Evolutionary conservation across 1,140 invertebrate species (phyloP).

Genomic region (Holcopasites calliopsidis): DNA sequence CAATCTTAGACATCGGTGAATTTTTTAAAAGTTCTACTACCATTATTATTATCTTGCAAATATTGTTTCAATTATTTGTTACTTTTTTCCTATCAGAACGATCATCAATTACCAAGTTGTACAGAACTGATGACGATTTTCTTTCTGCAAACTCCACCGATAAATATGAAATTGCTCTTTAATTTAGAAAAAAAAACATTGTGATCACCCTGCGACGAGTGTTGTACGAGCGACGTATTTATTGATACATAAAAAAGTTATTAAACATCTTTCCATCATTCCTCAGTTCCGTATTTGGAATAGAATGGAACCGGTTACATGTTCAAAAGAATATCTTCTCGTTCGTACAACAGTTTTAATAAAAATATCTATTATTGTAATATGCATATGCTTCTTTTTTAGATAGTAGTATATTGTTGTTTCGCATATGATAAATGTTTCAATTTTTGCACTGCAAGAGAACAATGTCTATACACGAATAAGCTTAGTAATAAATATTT

Average conservation of each 20-base stretch:
- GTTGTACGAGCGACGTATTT: conserved; percentile 26
- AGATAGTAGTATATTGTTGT: conserved; percentile 42
- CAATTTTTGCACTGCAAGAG: conserved; percentile 34
- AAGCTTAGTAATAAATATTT: conserved; percentile 55
- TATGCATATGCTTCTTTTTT: conserved; percentile 53
- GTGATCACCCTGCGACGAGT: conserved; percentile 7
- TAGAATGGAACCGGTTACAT: neutral
- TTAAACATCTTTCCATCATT: neutral
- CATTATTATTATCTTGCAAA: conserved; percentile 40
- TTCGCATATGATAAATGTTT: conserved; percentile 29
- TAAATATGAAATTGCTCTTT: neutral
- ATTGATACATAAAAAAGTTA: conserved; percentile 7
- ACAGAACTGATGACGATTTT: neutral
- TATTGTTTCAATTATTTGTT: conserved; percentile 26
- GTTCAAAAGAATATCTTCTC: conserved; percentile 34
- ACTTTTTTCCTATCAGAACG: conserved; percentile 11
- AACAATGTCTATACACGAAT: conserved; percentile 34
- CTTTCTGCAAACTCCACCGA: neutral
- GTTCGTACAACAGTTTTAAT: conserved; percentile 48
- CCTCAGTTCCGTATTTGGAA: conserved; percentile 5
- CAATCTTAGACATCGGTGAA: conserved; percentile 30
- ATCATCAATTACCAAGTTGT: conserved; percentile 11
- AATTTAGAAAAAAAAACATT: neutral
- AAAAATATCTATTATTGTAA: conserved; percentile 53
- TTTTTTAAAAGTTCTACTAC: conserved; percentile 35